These are phyloP conservation scores for Drosophila macrothrix DNA, from an alignment of 2,888 invertebrate genomes.

Conservation along the genomic window DNA sequence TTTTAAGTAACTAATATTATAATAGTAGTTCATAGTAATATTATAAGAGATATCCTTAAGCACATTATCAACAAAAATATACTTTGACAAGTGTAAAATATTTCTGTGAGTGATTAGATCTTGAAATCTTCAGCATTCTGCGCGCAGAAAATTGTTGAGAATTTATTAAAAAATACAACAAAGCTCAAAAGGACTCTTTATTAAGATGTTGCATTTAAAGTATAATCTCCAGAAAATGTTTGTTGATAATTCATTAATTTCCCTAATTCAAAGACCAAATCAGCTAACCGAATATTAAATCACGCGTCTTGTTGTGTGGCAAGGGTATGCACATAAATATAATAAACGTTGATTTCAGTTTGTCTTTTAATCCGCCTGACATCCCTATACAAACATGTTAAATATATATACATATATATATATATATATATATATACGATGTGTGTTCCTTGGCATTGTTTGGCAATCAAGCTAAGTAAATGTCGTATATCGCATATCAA, in stretches of 20 bases:
- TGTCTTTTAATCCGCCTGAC: constrained; percentile 16
- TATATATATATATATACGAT: neutral
- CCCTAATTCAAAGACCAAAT: neutral
- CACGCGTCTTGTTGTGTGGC: constrained; percentile 5
- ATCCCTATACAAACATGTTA: neutral
- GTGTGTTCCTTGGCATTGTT: constrained; percentile 36
- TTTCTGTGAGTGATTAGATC: neutral
- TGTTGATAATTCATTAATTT: neutral
- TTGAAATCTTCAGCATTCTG: neutral
- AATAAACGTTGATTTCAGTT: constrained; percentile 33
- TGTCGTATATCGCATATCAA: constrained; percentile 34
- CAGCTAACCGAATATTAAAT: constrained; percentile 9
- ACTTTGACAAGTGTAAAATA: neutral
- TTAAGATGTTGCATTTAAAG: neutral
- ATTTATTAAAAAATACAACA: neutral
- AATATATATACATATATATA: too few species aligned
- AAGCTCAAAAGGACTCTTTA: neutral
- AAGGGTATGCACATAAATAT: constrained; percentile 12
- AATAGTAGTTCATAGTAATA: neutral
- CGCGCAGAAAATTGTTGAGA: neutral
- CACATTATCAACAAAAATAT: too few species aligned
- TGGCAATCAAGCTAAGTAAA: constrained; percentile 67
- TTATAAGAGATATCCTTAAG: too few species aligned
- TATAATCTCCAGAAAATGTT: neutral
- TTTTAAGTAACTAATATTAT: neutral